phyloP scores from a whole-genome alignment of 2,797 vertebrate genomes.

The Ctenopoma kingsleyae region DNA sequence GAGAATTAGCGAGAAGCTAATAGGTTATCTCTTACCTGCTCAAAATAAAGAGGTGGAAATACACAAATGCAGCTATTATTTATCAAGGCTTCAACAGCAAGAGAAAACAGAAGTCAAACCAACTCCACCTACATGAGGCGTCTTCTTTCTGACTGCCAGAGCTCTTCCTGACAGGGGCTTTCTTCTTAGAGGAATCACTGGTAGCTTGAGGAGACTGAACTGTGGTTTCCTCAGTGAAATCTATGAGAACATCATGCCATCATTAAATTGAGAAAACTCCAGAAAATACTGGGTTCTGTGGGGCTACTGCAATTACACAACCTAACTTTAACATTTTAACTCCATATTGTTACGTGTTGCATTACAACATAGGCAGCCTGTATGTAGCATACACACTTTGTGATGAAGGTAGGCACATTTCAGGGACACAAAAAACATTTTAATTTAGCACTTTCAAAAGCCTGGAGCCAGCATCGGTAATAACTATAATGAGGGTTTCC shows the following conservation, averaged over 20 bases:
- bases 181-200: constrained; percentile 43
- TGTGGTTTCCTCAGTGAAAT: constrained; percentile 52
- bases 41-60: neutral
- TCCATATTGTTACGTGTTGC: constrained; percentile 5
- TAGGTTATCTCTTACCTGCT: neutral
- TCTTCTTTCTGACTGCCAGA: constrained; percentile 22
- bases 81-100: neutral
- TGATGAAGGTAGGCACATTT: constrained; percentile 27
- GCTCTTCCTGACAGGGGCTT: constrained; percentile 46
- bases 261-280: constrained; percentile 12
- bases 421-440: constrained; percentile 23
- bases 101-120: neutral
- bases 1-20: neutral
- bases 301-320: neutral
- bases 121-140: constrained; percentile 35
- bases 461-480: constrained; percentile 22
- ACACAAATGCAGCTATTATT: neutral
- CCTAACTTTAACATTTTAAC: neutral
- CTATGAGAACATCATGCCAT: constrained; percentile 37
- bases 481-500: constrained; percentile 32
- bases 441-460: constrained; percentile 10
- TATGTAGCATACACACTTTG: neutral
- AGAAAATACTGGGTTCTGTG: neutral
- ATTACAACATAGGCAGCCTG: constrained; percentile 2
- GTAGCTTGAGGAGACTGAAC: constrained; percentile 43